Percentiles rank a stretch among this genome's conserved stretches.
Conservation (phyloP, 2,113 vertebrate genomes). For the Phylloscopus trochilus region DNA sequence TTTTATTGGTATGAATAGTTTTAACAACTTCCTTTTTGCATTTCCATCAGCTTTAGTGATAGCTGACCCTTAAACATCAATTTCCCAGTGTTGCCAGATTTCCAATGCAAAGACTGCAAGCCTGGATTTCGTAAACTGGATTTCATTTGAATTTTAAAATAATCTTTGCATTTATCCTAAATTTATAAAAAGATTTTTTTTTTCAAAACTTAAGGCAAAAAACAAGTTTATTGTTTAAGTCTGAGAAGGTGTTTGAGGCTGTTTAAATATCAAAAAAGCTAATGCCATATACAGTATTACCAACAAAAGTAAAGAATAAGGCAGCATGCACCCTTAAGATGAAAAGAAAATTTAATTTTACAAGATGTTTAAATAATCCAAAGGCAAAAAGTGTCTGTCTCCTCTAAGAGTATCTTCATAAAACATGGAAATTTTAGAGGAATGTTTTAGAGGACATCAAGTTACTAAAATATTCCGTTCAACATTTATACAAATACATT, state of each 20-base stretch:
- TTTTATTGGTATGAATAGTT: background rate
- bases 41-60: background rate
- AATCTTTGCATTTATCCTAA: background rate
- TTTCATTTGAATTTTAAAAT: background rate
- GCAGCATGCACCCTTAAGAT: conserved; percentile 76
- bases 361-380: conserved; percentile 69
- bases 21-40: background rate
- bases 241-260: conserved; percentile 33
- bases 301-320: conserved; percentile 75
- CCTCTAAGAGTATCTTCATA: conserved; percentile 62
- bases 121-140: background rate
- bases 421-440: conserved; percentile 68
- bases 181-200: conserved; percentile 30
- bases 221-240: conserved; percentile 41
- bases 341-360: conserved; percentile 68
- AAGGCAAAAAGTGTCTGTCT: conserved; percentile 61
- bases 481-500: conserved; percentile 80
- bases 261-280: conserved; percentile 55
- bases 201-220: conserved; percentile 53
- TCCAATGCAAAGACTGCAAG: background rate
- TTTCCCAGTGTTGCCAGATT: background rate
- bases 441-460: conserved; percentile 70
- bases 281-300: conserved; percentile 67
- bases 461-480: conserved; percentile 82
- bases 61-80: background rate